These are phyloP conservation scores for Apostichopus californicus DNA, from an alignment of 35 echinoderm and acorn worm genomes.

Conservation along the genomic window DNA sequence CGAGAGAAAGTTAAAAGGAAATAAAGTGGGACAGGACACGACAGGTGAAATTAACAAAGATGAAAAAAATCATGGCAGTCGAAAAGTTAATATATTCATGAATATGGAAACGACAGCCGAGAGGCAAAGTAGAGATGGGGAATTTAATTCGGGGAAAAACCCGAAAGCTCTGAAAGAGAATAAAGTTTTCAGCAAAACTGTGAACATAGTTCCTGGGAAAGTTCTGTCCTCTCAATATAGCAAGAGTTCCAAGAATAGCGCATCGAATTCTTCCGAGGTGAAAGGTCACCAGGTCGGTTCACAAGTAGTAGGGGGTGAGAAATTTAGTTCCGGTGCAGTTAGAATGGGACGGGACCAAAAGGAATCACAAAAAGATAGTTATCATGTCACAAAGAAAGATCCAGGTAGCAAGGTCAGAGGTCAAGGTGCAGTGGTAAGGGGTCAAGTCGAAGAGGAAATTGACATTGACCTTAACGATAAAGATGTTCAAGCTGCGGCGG, in stretches of 20 bases:
- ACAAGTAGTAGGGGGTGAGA: background rate
- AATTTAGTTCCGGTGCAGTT: background rate
- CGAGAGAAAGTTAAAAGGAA: background rate
- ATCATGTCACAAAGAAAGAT: background rate
- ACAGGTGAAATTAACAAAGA: no score
- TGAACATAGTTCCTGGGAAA: slow-evolving; percentile 39
- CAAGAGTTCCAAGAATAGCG: background rate
- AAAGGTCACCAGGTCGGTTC: background rate
- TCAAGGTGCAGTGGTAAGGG: background rate
- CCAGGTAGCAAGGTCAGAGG: background rate
- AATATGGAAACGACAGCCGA: background rate
- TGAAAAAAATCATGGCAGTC: no score
- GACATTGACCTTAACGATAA: slow-evolving; percentile 82
- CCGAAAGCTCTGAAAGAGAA: background rate
- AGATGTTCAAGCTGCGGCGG: slow-evolving; percentile 69
- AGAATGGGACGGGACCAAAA: background rate
- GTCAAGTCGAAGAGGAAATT: slow-evolving; percentile 70
- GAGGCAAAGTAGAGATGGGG: background rate
- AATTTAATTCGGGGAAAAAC: background rate
- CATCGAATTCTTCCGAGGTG: background rate
- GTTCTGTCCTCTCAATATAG: slow-evolving; percentile 10
- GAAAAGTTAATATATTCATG: background rate
- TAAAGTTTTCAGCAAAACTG: slow-evolving; percentile 1
- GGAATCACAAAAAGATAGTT: background rate
- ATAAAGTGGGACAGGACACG: no score